phyloP scores from a whole-genome alignment of 2,113 vertebrate genomes.

The Oncorhynchus kisutch region DNA sequence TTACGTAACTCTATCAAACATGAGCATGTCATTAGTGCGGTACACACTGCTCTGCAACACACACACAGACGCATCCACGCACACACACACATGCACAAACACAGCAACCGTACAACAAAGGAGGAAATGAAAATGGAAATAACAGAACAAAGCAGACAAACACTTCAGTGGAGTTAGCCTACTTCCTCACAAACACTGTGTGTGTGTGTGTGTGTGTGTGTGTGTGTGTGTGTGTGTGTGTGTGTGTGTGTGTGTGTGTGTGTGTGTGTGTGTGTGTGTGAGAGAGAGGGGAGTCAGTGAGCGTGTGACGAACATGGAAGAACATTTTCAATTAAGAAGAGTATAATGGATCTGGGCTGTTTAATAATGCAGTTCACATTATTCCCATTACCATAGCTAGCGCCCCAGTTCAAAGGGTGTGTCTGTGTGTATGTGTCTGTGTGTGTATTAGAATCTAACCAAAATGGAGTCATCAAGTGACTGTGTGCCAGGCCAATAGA shows the following conservation, averaged over 20 bases:
- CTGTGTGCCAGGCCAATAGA: conserved; percentile 38
- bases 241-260: no score
- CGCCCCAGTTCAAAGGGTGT: conserved; percentile 58
- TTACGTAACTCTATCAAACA: conserved; percentile 14
- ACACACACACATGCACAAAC: neutral
- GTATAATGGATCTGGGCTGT: conserved; percentile 49
- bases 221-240: no score
- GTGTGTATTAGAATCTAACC: neutral
- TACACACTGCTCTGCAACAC: neutral
- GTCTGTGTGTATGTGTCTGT: neutral
- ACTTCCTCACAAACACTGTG: no score
- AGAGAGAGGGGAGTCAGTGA: no score
- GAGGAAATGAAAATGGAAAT: no score
- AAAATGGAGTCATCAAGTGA: conserved; percentile 46
- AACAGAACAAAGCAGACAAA: no score
- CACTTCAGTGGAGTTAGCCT: no score
- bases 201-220: no score
- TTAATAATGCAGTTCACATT: conserved; percentile 72
- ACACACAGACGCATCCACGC: neutral
- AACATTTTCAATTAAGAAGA: conserved; percentile 63
- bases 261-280: no score
- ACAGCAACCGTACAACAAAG: neutral
- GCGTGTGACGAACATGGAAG: no score
- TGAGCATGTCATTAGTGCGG: neutral
- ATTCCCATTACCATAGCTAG: conserved; percentile 15